Evolutionary conservation across 1,140 invertebrate genomes (phyloP).

Genomic region (Drosophila jambulina): DNA sequence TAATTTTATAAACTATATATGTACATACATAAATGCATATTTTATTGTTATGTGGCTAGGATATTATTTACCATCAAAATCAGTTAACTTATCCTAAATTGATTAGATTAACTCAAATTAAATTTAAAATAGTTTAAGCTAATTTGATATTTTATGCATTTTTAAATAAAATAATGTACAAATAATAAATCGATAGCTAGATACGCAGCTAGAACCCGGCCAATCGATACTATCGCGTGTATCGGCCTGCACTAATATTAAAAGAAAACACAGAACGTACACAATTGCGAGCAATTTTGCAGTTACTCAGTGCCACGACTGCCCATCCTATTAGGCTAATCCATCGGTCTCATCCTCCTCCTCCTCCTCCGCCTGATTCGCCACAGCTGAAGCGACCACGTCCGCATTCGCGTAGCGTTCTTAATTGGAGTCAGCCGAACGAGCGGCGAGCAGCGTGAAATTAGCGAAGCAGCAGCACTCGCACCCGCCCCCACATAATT

Average conservation of each 20-base stretch:
- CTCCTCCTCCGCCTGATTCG: slow-evolving; percentile 6
- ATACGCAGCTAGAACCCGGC: slow-evolving; percentile 6
- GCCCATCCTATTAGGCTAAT: slow-evolving; percentile 18
- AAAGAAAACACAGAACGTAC: slow-evolving; percentile 34
- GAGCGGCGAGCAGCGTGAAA: slow-evolving; percentile 10
- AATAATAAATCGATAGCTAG: slow-evolving; percentile 19
- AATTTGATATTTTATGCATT: not conserved
- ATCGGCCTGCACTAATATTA: slow-evolving; percentile 20
- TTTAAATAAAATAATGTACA: too few species aligned
- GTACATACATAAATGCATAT: too few species aligned
- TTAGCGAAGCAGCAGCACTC: not conserved
- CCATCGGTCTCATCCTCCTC: slow-evolving; percentile 12
- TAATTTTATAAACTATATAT: too few species aligned
- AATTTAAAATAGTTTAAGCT: not conserved
- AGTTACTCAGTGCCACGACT: slow-evolving; percentile 39
- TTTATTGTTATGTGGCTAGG: too few species aligned
- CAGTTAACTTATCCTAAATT: too few species aligned
- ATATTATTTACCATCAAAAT: too few species aligned
- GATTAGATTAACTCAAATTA: too few species aligned
- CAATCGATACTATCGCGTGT: slow-evolving; percentile 14
- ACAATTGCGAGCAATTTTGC: slow-evolving; percentile 40
- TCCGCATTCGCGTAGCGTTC: not conserved
- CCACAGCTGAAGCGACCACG: not conserved
- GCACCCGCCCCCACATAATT: not conserved
- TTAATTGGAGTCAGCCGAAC: slow-evolving; percentile 15